phyloP scores from a whole-genome alignment of 1,140 invertebrate genomes.

The Bradynema listronoti region DNA sequence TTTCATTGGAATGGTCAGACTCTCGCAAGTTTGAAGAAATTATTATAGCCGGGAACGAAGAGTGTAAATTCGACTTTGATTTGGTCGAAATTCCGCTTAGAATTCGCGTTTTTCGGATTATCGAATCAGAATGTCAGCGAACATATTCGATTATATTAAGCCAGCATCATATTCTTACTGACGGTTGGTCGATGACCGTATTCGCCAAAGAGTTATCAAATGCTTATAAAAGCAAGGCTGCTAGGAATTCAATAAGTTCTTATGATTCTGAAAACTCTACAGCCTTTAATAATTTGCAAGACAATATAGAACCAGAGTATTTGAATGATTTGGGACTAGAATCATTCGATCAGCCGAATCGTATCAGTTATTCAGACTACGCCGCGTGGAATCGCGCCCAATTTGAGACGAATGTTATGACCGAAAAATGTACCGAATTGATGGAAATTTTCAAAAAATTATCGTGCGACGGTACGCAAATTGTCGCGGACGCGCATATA shows the following conservation, averaged over 20 bases:
- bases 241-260: too few relatives aligned
- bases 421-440: conserved; percentile 24
- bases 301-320: too few relatives aligned
- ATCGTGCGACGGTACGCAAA: conserved; percentile 14
- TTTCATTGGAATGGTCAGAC: conserved; percentile 12
- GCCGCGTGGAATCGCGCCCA: conserved; percentile 4
- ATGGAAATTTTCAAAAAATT: conserved; percentile 8
- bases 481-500: neutral
- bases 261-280: too few relatives aligned
- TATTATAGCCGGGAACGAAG: conserved; percentile 1
- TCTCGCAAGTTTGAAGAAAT: neutral
- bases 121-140: neutral
- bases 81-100: conserved; percentile 1
- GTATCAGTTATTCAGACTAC: conserved; percentile 30
- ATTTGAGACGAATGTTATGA: conserved; percentile 13
- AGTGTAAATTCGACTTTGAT: conserved; percentile 24
- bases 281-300: too few relatives aligned
- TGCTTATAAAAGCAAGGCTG: conserved; percentile 21
- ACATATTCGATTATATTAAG: conserved; percentile 19
- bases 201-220: conserved; percentile 40
- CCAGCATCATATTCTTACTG: conserved; percentile 51
- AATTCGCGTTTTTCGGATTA: neutral
- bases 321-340: neutral
- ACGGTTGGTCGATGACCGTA: conserved; percentile 53
- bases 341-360: neutral